These are phyloP conservation scores for Epizoanthus stellaris DNA, from an alignment of 92 coral and sea anemone genomes.

Conservation along the genomic window DNA sequence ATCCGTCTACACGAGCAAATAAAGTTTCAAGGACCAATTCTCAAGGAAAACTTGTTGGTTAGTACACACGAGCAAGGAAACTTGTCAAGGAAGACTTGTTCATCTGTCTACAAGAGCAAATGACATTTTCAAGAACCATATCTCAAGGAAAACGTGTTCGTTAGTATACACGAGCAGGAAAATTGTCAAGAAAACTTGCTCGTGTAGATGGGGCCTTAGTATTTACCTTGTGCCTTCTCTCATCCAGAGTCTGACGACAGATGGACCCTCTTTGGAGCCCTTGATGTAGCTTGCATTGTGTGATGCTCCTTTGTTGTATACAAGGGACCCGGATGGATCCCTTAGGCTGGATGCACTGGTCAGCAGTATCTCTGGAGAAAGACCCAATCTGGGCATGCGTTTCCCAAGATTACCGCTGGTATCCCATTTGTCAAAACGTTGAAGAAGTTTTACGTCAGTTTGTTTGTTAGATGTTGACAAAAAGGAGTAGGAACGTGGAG, in stretches of 20 bases:
- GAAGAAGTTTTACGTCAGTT: conserved; percentile 26
- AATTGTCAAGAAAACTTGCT: no score
- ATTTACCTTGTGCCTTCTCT: conserved; percentile 58
- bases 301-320: conserved; percentile 26
- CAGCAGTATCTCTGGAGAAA: conserved; percentile 43
- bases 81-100: no score
- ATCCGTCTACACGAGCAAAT: no score
- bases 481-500: conserved; percentile 48
- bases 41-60: no score
- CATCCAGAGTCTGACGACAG: conserved; percentile 57
- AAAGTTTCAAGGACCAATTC: no score
- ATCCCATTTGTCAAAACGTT: conserved; percentile 35
- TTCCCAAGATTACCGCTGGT: conserved; percentile 24
- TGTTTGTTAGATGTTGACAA: conserved; percentile 44
- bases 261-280: conserved; percentile 31
- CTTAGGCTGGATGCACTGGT: conserved; percentile 28
- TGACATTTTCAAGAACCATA: no score
- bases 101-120: no score
- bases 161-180: no score
- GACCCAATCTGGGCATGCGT: conserved; percentile 56
- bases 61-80: no score
- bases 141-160: no score
- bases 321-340: conserved; percentile 53
- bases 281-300: conserved; percentile 32
- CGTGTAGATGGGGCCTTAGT: no score